phyloP scores from a whole-genome alignment of 2,888 invertebrate species.

The Lycophotia porphyrea region DNA sequence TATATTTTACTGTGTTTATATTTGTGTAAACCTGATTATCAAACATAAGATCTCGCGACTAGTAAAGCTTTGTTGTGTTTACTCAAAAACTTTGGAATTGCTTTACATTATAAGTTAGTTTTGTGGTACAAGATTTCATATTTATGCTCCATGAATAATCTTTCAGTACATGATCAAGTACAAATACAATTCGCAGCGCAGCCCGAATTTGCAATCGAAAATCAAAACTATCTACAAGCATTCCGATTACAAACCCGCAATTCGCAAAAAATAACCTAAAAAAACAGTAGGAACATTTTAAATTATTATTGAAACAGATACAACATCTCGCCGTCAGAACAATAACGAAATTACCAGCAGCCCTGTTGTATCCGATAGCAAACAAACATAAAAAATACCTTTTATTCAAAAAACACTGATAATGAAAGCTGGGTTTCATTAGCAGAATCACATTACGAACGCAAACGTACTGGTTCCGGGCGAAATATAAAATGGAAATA shows the following conservation, averaged over 20 bases:
- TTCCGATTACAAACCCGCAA: neutral
- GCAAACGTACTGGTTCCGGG: conserved; percentile 57
- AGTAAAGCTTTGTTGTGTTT: neutral
- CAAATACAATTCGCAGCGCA: neutral
- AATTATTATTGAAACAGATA: conserved; percentile 13
- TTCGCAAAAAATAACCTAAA: neutral
- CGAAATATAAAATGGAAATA: conserved; percentile 63
- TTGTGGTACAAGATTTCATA: neutral
- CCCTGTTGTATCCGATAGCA: conserved; percentile 31
- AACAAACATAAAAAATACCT: conserved; percentile 47
- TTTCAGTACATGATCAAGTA: neutral
- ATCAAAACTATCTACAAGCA: neutral
- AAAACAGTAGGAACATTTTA: neutral
- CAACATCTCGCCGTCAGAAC: conserved; percentile 25
- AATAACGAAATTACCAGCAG: conserved; percentile 34
- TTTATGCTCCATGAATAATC: neutral
- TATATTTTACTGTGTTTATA: too few species aligned
- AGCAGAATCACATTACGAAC: conserved; percentile 68
- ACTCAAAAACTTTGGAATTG: neutral
- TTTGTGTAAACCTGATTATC: neutral
- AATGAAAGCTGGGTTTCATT: conserved; percentile 69
- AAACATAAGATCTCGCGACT: neutral
- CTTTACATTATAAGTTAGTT: neutral
- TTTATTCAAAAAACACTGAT: conserved; percentile 60
- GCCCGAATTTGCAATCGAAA: neutral